phyloP scores from a whole-genome alignment of 2,888 invertebrate genomes.

The Odontocolon sp. region DNA sequence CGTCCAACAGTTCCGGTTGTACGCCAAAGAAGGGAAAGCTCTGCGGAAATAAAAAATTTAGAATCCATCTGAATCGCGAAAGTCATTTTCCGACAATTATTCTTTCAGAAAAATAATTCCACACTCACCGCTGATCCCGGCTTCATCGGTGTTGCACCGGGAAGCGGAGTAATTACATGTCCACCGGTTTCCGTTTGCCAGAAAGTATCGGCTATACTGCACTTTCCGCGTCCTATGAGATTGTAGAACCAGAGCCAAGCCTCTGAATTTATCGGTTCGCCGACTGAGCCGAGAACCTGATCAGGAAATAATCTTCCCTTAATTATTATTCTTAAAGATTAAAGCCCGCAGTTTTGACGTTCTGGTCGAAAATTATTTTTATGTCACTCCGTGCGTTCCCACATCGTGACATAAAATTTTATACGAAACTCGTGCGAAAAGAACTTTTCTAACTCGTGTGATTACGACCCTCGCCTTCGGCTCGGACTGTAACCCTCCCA shows the following conservation, averaged over 20 bases:
- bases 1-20: conserved; percentile 92
- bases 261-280: conserved; percentile 99
- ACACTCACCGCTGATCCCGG: conserved; percentile 98
- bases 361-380: too few relatives aligned
- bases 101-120: neutral
- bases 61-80: neutral
- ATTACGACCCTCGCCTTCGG: too few relatives aligned
- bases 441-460: too few relatives aligned
- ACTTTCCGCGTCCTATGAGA: conserved; percentile 89
- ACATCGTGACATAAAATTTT: too few relatives aligned
- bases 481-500: too few relatives aligned
- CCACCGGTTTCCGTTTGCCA: conserved; percentile 99
- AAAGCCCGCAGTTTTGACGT: too few relatives aligned
- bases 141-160: conserved; percentile 98
- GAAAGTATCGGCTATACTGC: conserved; percentile 98
- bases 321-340: too few relatives aligned
- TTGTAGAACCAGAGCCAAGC: conserved; percentile 98
- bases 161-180: conserved; percentile 97
- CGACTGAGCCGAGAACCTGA: conserved; percentile 97
- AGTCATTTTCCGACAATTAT: too few relatives aligned
- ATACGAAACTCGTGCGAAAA: too few relatives aligned
- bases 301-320: too few relatives aligned
- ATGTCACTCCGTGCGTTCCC: too few relatives aligned
- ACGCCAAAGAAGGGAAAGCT: conserved; percentile 99
- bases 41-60: conserved; percentile 81